Conservation (phyloP, 2,797 vertebrate species). For the Onychomys arenicola region DNA sequence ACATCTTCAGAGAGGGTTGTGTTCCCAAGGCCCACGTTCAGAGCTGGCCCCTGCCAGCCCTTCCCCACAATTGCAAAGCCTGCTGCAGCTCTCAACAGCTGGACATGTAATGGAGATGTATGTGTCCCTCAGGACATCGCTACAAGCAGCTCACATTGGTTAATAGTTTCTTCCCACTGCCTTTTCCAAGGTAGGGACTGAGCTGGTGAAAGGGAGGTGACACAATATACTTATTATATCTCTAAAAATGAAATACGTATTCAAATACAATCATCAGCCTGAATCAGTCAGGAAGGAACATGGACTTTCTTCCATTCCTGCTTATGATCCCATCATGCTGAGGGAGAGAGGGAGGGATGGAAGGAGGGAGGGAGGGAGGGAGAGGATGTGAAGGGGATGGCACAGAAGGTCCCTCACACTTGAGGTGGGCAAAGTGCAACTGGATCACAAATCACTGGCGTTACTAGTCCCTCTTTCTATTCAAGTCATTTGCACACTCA, state of each 20-base stretch:
- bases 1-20: background rate
- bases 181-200: conserved; percentile 34
- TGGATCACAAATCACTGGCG: background rate
- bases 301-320: background rate
- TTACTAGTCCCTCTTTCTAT: background rate
- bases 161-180: conserved; percentile 53
- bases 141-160: conserved; percentile 54
- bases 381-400: background rate
- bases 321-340: background rate
- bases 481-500: background rate
- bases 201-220: conserved; percentile 45
- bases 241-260: background rate
- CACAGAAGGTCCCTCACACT: background rate
- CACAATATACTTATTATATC: conserved; percentile 5
- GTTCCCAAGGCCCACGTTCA: background rate
- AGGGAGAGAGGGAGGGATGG: too few species aligned
- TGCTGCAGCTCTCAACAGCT: conserved; percentile 47
- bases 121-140: conserved; percentile 18
- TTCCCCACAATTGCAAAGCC: background rate
- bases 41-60: background rate
- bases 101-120: conserved; percentile 8
- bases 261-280: conserved; percentile 43
- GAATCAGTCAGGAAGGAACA: background rate
- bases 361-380: background rate
- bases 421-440: background rate